Conservation (phyloP, 2,888 invertebrate species). For the Phrixothrix hirtus region DNA sequence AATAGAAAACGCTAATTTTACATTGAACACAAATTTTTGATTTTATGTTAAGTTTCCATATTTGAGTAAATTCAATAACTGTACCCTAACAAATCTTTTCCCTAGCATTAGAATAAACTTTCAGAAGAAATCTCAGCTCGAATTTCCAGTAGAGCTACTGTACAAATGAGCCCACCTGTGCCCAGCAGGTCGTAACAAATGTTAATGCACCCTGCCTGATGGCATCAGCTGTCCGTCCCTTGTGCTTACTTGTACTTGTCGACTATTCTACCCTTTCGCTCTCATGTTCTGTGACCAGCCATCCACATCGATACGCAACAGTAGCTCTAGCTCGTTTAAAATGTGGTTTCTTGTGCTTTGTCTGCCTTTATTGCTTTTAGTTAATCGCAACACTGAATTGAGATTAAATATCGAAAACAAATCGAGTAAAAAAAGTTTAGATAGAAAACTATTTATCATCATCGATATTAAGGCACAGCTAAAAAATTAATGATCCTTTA, state of each 20-base stretch:
- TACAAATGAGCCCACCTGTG: slow-evolving; percentile 50
- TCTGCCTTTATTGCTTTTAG: slow-evolving; percentile 24
- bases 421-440: background rate
- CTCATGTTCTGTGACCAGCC: slow-evolving; percentile 26
- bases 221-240: slow-evolving; percentile 40
- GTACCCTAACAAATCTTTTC: slow-evolving; percentile 1
- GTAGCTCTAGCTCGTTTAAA: slow-evolving; percentile 28
- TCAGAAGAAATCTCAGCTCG: slow-evolving; percentile 38
- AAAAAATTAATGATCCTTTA: no score
- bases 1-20: no score
- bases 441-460: no score
- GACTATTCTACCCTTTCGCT: slow-evolving; percentile 27
- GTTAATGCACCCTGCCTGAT: slow-evolving; percentile 40
- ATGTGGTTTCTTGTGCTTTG: slow-evolving; percentile 27
- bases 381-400: slow-evolving; percentile 10
- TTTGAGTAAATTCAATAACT: no score
- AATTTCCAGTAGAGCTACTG: slow-evolving; percentile 41
- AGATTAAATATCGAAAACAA: slow-evolving; percentile 6
- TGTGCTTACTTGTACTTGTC: slow-evolving; percentile 28
- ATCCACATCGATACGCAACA: slow-evolving; percentile 31
- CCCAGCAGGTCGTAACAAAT: slow-evolving; percentile 51
- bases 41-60: no score
- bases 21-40: no score
- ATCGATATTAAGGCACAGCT: no score
- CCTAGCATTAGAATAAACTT: slow-evolving; percentile 14